Percentiles rank a stretch among this genome's conserved stretches.
These are phyloP conservation scores for Gambusia affinis DNA, from an alignment of 2,113 vertebrate genomes.

Conservation along the genomic window DNA sequence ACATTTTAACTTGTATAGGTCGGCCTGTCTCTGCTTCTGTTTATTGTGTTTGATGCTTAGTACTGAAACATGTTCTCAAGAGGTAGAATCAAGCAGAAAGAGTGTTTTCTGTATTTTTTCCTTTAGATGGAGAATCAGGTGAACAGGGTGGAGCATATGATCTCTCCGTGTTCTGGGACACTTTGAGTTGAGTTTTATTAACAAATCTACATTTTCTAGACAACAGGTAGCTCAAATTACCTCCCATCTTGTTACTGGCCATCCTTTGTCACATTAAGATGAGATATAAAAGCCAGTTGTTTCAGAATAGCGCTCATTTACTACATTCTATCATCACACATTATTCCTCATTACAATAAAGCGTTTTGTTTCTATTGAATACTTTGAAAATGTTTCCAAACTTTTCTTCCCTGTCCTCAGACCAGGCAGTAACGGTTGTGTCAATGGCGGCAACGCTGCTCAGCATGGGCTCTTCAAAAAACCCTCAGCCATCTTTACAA, in stretches of 20 bases:
- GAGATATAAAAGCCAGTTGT: too few relatives aligned
- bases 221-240: neutral
- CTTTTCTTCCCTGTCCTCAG: conserved; percentile 65
- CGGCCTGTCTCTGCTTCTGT: too few relatives aligned
- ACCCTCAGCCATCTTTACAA: conserved; percentile 82
- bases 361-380: neutral
- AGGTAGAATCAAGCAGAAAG: too few relatives aligned
- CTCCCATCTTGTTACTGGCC: neutral
- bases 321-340: neutral
- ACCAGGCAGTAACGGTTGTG: conserved; percentile 80
- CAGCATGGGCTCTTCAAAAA: conserved; percentile 84
- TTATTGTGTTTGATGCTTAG: too few relatives aligned
- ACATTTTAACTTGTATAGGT: too few relatives aligned
- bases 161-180: conserved; percentile 85
- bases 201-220: neutral
- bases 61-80: too few relatives aligned
- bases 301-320: neutral
- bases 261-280: neutral
- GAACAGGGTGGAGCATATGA: conserved; percentile 81
- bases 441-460: conserved; percentile 87
- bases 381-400: neutral
- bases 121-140: conserved; percentile 85
- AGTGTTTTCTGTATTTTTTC: neutral
- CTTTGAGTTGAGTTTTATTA: conserved; percentile 81
- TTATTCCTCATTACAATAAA: neutral